Evolutionary conservation across 2,113 vertebrate species (phyloP), one percentile per base, ranked within the genome.

Genomic region (Calonectris borealis): DNA sequence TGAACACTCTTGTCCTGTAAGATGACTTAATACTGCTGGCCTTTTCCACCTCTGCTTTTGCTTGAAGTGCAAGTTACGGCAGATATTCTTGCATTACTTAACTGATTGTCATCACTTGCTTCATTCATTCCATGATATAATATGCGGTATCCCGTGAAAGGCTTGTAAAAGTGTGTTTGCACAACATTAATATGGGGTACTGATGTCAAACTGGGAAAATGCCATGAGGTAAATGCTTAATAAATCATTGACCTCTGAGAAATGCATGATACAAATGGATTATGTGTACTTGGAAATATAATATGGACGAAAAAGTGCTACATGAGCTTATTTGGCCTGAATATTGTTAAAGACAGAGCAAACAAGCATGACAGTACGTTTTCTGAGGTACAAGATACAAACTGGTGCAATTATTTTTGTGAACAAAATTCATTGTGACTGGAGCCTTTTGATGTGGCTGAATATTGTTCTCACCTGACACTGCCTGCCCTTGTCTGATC

Each of bases 91-190:
- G 57, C 52, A 21, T 93, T 94, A 55, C 61, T 80, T 78, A 92
- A 55, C 27, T 62, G 94, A 94, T 64, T 95, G 83, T 82, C 90
- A 90, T 93, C 88, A 86, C 44, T 75, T 77, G 31, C 49, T 92
- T 96, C 90, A 92, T 88, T 89, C 80, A 91, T 92, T 92, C 89
- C 83, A 78, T 94, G 52, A 86, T 70, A 49, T 70, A 92, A 52
- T 79, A 92, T 19, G 79, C 81, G 51, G 90, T 90, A 79, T 88
- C 42, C 73, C 42, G 0, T 83, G 71, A 78, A 96, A 89, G 44
- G 20, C 83, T 78, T 90, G 68, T 94, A 90, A 94, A 97, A 95
- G 10, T 87, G 48, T 68, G 54, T 87, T 96, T 93, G 85, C 52
- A 77, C 29, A 71, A 75, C 36, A 34, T 92, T 93, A 81, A 88